Percentiles rank a stretch among this genome's conserved stretches.
These are phyloP conservation scores for Cochlearius cochlearius DNA, from an alignment of 2,113 vertebrate species.

Conservation along the genomic window DNA sequence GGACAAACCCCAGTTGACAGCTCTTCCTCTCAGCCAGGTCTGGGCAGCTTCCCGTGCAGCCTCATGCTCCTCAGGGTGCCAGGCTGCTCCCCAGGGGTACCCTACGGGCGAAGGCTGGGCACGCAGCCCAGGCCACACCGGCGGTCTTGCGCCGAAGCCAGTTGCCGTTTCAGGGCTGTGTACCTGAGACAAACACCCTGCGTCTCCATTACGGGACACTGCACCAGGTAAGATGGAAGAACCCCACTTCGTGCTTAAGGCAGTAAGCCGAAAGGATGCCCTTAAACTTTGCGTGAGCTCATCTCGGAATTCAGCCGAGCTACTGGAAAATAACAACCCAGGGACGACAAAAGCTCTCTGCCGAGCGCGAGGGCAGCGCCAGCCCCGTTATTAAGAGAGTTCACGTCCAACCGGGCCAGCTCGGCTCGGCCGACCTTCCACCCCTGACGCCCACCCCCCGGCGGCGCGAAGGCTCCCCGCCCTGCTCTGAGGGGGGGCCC, in stretches of 20 bases:
- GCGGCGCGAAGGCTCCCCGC: fast-evolving
- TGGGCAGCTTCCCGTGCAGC: neutral
- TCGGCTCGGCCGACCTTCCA: fast-evolving
- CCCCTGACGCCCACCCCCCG: neutral
- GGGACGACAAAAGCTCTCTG: too few relatives aligned
- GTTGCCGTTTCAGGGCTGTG: fast-evolving
- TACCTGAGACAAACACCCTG: neutral
- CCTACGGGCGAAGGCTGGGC: too few relatives aligned
- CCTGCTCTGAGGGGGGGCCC: neutral
- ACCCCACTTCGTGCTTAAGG: too few relatives aligned
- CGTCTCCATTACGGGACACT: fast-evolving
- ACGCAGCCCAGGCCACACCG: neutral
- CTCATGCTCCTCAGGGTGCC: neutral
- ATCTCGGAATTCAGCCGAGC: too few relatives aligned
- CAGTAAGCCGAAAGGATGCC: neutral
- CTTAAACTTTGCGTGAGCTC: neutral
- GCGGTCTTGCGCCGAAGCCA: too few relatives aligned
- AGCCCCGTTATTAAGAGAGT: neutral
- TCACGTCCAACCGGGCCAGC: neutral
- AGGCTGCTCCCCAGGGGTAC: fast-evolving
- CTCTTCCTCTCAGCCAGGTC: neutral
- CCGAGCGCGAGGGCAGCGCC: fast-evolving
- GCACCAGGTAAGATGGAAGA: neutral
- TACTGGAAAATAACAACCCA: neutral
- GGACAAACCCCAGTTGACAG: fast-evolving